These are phyloP conservation scores for Caerostris darwini DNA, from an alignment of 1,140 invertebrate species.

Conservation along the genomic window DNA sequence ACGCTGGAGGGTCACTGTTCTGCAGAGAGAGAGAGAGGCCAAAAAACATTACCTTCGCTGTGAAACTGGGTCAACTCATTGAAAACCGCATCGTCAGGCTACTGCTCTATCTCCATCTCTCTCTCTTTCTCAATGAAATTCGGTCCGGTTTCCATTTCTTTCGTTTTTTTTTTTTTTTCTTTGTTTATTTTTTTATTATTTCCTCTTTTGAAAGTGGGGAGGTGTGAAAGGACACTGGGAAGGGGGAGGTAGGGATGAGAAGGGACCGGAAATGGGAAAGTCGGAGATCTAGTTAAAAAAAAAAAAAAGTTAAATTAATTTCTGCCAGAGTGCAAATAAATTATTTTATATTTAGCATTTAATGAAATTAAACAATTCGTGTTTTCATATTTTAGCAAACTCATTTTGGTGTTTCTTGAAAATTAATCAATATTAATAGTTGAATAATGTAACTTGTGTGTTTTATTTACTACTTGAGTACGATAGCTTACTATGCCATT, in stretches of 20 bases:
- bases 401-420: too few relatives aligned
- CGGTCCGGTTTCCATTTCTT: conserved; percentile 33
- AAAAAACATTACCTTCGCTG: conserved; percentile 52
- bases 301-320: background rate
- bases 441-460: too few relatives aligned
- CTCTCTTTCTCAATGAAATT: conserved; percentile 44
- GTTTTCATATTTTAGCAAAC: too few relatives aligned
- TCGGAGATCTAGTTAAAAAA: background rate
- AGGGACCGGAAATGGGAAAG: background rate
- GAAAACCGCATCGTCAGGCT: conserved; percentile 2
- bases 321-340: too few relatives aligned
- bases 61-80: conserved; percentile 69
- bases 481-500: too few relatives aligned
- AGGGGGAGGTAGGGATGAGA: background rate
- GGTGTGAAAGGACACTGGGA: conserved; percentile 15
- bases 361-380: too few relatives aligned
- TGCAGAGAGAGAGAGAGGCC: conserved; percentile 49
- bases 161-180: background rate
- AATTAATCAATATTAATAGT: too few relatives aligned
- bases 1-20: conserved; percentile 68
- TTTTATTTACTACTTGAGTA: too few relatives aligned
- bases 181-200: conserved; percentile 15
- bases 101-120: conserved; percentile 15
- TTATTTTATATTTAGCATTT: too few relatives aligned
- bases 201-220: conserved; percentile 2